Conservation (phyloP, 2,113 vertebrate genomes). For the Numida meleagris region DNA sequence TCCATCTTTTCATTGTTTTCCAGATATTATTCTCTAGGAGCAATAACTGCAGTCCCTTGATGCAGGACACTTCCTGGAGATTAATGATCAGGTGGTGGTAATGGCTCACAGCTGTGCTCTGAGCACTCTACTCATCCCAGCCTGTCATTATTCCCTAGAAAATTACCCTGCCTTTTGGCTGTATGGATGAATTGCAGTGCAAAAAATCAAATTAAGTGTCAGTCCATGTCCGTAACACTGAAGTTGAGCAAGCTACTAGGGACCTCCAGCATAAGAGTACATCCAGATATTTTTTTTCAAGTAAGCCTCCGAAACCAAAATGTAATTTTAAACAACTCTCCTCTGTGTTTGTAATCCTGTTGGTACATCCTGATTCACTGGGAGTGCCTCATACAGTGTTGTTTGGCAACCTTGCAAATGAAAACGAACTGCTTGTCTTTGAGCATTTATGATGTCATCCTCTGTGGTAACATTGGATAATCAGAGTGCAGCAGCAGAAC, state of each 20-base stretch:
- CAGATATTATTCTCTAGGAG: conserved; percentile 11
- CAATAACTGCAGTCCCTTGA: background rate
- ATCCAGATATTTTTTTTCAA: background rate
- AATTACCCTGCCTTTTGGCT: conserved; percentile 15
- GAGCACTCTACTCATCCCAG: background rate
- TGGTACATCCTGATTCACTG: background rate
- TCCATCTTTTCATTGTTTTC: conserved; percentile 11
- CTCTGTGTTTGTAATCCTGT: background rate
- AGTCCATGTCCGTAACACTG: background rate
- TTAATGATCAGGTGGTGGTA: conserved; percentile 45
- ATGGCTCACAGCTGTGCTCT: conserved; percentile 14
- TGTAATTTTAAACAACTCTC: background rate
- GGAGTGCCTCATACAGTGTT: background rate
- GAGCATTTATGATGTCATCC: background rate
- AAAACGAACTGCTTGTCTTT: conserved; percentile 4
- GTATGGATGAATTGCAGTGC: conserved; percentile 9
- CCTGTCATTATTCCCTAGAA: conserved; percentile 18
- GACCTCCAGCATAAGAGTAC: background rate
- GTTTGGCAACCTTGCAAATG: background rate
- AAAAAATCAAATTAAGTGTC: background rate
- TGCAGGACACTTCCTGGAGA: background rate
- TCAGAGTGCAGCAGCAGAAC: background rate
- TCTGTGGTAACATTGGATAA: background rate
- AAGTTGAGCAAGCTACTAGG: background rate
- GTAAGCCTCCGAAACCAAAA: background rate